phyloP scores from a whole-genome alignment of 1,140 invertebrate species.

The Drosophila ogumai region DNA sequence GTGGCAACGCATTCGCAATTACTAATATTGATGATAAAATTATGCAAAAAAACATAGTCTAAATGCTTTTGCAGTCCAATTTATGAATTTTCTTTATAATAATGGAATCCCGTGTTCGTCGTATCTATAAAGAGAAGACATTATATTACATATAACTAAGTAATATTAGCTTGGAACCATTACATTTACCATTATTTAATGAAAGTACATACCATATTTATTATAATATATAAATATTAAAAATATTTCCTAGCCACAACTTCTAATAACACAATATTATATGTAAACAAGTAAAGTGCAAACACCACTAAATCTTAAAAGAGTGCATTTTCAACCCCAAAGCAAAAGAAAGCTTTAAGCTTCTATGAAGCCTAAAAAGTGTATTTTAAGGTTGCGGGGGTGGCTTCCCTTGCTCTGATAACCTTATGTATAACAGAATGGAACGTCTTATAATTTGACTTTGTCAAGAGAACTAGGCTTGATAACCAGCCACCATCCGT shows the following conservation, averaged over 20 bases:
- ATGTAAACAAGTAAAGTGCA: conserved; percentile 8
- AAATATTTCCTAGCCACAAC: background rate
- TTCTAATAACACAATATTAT: conserved; percentile 2
- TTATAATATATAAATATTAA: background rate
- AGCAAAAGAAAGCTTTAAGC: conserved; percentile 12
- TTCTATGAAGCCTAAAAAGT: conserved; percentile 5
- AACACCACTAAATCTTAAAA: conserved; percentile 12
- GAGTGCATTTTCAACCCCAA: conserved; percentile 1
- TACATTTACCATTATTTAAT: conserved; percentile 14
- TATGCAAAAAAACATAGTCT: conserved; percentile 32
- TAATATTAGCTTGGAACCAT: too few species aligned
- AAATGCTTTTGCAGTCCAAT: conserved; percentile 5
- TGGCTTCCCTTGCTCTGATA: background rate
- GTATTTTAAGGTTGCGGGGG: background rate
- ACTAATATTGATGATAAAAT: conserved; percentile 54
- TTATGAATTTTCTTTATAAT: background rate
- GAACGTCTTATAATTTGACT: too few species aligned
- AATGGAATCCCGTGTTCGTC: conserved; percentile 3
- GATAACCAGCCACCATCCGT: too few species aligned
- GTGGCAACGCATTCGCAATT: conserved; percentile 44
- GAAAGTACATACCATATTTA: background rate
- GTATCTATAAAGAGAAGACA: background rate
- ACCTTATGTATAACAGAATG: conserved; percentile 2
- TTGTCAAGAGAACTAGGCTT: too few species aligned
- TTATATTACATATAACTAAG: background rate